Percentiles rank a stretch among this genome's conserved stretches.
Evolutionary conservation across 2,888 invertebrate species (phyloP).

Genomic region (Acrobasis suavella): DNA sequence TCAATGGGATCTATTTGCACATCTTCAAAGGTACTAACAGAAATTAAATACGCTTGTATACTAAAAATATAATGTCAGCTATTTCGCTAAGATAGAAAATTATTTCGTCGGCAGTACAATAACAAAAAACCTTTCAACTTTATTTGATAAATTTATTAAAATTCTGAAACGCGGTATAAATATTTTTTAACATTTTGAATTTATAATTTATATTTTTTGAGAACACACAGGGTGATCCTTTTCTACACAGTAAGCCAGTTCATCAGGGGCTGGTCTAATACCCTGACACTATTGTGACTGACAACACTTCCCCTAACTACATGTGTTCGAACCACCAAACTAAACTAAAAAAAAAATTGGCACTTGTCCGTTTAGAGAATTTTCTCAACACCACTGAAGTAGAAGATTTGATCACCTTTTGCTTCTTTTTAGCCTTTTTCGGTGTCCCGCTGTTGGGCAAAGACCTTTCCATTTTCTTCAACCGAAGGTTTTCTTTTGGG

Average conservation of each 20-base stretch:
- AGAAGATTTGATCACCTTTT: conserved; percentile 65
- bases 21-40: background rate
- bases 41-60: background rate
- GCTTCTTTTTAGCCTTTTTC: background rate
- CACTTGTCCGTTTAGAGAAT: conserved; percentile 72
- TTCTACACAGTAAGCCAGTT: conserved; percentile 72
- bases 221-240: conserved; percentile 49
- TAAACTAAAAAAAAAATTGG: conserved; percentile 65
- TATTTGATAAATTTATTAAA: background rate
- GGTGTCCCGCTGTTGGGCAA: background rate
- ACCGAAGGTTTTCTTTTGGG: no score
- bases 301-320: conserved; percentile 57
- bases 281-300: conserved; percentile 49
- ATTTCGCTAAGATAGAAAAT: no score
- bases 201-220: conserved; percentile 24
- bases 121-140: background rate
- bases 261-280: conserved; percentile 56
- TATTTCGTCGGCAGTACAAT: background rate
- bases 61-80: no score
- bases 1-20: background rate
- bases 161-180: conserved; percentile 52
- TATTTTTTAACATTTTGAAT: conserved; percentile 31
- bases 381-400: conserved; percentile 73
- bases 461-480: background rate
- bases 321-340: conserved; percentile 62